These are phyloP conservation scores for Planococcus citri DNA, from an alignment of 1,140 invertebrate genomes.

Conservation along the genomic window DNA sequence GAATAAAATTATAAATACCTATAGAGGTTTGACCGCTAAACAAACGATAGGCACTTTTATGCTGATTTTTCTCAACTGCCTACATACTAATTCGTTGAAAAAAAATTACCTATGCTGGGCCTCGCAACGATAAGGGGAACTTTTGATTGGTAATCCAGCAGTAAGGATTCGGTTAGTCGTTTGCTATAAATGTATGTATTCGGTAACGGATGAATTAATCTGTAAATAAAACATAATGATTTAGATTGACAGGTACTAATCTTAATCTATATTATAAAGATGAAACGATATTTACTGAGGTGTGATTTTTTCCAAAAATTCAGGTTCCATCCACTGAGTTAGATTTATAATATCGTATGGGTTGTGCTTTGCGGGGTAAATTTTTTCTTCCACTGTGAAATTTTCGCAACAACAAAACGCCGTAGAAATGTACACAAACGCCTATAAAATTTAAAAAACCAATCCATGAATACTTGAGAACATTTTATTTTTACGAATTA, in stretches of 20 bases:
- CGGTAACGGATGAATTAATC: constrained; percentile 40
- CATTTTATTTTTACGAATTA: too few relatives aligned
- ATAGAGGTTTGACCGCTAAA: too few relatives aligned
- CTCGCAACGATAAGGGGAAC: constrained; percentile 8
- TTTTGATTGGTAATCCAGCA: constrained; percentile 40
- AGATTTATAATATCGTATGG: neutral
- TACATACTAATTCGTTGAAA: neutral
- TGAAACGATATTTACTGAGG: neutral
- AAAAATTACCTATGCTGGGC: constrained; percentile 5
- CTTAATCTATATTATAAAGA: too few relatives aligned
- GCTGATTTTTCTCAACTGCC: too few relatives aligned
- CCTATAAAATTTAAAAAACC: constrained; percentile 26
- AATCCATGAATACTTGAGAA: too few relatives aligned
- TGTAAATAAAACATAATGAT: constrained; percentile 15
- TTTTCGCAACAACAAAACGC: constrained; percentile 45
- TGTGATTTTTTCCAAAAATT: neutral
- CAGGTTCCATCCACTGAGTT: neutral
- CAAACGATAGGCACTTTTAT: too few relatives aligned
- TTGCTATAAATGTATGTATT: constrained; percentile 62
- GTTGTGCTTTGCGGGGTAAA: neutral
- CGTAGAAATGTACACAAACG: constrained; percentile 55
- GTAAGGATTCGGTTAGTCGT: constrained; percentile 47
- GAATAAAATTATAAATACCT: too few relatives aligned
- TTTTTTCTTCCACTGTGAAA: neutral
- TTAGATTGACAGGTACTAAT: too few relatives aligned